phyloP scores from a whole-genome alignment of 2,113 vertebrate genomes.

The Oryzias woworae region DNA sequence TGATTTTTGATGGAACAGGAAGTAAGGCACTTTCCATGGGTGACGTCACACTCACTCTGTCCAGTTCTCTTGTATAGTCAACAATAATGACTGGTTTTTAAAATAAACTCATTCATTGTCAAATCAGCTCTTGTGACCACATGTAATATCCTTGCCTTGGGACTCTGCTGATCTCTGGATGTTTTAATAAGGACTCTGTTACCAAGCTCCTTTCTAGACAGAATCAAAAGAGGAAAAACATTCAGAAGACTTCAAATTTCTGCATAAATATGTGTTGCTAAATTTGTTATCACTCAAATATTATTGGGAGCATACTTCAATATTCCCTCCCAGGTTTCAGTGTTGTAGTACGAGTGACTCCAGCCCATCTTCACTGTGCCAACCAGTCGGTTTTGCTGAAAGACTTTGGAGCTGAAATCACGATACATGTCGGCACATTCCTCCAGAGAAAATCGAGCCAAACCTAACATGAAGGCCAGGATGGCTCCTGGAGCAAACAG shows the following conservation, averaged over 20 bases:
- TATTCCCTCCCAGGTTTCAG: slow-evolving; percentile 76
- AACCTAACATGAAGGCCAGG: slow-evolving; percentile 76
- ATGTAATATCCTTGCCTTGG: slow-evolving; percentile 63
- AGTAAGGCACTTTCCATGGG: no score
- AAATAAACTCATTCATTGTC: neutral
- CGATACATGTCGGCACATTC: slow-evolving; percentile 77
- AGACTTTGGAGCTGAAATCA: slow-evolving; percentile 76
- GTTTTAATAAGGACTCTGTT: slow-evolving; percentile 70
- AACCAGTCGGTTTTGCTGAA: slow-evolving; percentile 74
- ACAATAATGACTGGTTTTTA: no score
- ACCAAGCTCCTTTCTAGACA: slow-evolving; percentile 71
- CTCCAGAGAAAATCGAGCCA: slow-evolving; percentile 70
- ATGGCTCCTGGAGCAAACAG: slow-evolving; percentile 63
- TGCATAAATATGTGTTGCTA: neutral
- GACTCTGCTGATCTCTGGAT: slow-evolving; percentile 64
- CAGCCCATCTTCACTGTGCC: slow-evolving; percentile 79
- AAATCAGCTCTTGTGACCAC: neutral
- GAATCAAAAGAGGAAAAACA: slow-evolving; percentile 16
- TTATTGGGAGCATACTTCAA: slow-evolving; percentile 52
- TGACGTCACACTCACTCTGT: no score
- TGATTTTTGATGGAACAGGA: no score
- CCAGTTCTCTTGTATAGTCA: no score
- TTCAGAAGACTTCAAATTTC: neutral
- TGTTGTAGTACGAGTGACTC: slow-evolving; percentile 78
- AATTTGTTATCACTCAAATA: neutral